Conservation (phyloP, 1,140 invertebrate species). For the Caenorhabditis inopinata region DNA sequence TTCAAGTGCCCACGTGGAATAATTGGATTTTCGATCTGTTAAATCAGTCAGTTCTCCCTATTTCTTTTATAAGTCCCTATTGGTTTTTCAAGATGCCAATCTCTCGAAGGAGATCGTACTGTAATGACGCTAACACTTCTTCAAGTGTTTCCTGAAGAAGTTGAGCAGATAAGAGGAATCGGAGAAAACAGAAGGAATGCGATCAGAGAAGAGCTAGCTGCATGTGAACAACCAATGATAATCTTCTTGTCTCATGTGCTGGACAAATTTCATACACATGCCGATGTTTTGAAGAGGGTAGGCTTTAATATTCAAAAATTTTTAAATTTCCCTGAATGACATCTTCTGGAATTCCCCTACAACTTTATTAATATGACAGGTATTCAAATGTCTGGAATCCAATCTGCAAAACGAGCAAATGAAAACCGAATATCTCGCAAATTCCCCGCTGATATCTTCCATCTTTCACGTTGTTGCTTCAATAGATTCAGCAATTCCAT, state of each 20-base stretch:
- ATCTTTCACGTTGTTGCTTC: background rate
- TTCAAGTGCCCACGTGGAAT: slow-evolving; percentile 91
- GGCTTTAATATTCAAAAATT: background rate
- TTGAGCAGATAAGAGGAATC: slow-evolving; percentile 70
- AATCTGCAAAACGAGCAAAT: background rate
- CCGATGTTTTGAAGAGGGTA: slow-evolving; percentile 36
- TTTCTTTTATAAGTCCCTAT: slow-evolving; percentile 24
- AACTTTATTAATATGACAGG: background rate
- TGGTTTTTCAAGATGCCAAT: slow-evolving; percentile 37
- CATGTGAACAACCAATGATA: slow-evolving; percentile 65
- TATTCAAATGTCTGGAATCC: slow-evolving; percentile 18
- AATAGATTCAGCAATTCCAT: slow-evolving; percentile 69
- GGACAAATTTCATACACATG: background rate
- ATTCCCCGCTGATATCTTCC: background rate
- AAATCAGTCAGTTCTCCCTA: slow-evolving; percentile 73
- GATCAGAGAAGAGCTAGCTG: slow-evolving; percentile 76
- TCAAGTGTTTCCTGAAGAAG: slow-evolving; percentile 43
- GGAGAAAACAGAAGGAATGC: slow-evolving; percentile 85
- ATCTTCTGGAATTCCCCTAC: no score
- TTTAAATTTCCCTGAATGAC: no score
- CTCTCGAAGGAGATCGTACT: slow-evolving; percentile 40
- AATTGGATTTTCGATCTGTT: slow-evolving; percentile 83
- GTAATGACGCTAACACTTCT: slow-evolving; percentile 37
- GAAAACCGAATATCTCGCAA: background rate
- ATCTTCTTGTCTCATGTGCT: slow-evolving; percentile 17